Conservation (phyloP, 1,140 invertebrate species). For the Monomorium pharaonis region DNA sequence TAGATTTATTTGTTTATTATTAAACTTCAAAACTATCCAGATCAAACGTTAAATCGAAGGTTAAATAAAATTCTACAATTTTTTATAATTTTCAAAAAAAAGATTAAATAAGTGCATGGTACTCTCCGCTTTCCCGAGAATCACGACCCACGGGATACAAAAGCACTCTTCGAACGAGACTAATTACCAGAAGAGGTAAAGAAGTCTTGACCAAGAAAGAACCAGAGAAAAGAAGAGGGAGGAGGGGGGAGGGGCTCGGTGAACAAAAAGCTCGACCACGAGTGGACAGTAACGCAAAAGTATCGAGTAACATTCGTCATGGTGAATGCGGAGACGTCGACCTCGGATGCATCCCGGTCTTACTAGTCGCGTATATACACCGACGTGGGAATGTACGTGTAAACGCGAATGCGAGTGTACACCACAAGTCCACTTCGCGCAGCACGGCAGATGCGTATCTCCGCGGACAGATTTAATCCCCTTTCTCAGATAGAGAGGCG, state of each 20-base stretch:
- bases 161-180: background rate
- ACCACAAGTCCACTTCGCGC: background rate
- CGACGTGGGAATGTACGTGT: too few relatives aligned
- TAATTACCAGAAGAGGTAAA: background rate
- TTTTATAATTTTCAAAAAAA: background rate
- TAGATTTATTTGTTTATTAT: too few relatives aligned
- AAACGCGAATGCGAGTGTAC: background rate
- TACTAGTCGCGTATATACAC: constrained; percentile 16
- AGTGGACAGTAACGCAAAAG: constrained; percentile 38
- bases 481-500: constrained; percentile 9
- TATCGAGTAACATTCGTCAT: constrained; percentile 79
- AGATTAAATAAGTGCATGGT: background rate
- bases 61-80: background rate
- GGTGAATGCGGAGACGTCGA: constrained; percentile 79
- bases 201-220: background rate
- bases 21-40: background rate
- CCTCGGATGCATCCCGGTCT: constrained; percentile 66
- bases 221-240: background rate
- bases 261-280: constrained; percentile 26
- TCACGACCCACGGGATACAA: background rate
- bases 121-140: background rate
- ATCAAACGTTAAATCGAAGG: too few relatives aligned
- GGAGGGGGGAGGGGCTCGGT: background rate
- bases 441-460: constrained; percentile 12
- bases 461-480: constrained; percentile 5